These are phyloP conservation scores for Platycheirus albimanus DNA, from an alignment of 2,888 invertebrate species.

Conservation along the genomic window DNA sequence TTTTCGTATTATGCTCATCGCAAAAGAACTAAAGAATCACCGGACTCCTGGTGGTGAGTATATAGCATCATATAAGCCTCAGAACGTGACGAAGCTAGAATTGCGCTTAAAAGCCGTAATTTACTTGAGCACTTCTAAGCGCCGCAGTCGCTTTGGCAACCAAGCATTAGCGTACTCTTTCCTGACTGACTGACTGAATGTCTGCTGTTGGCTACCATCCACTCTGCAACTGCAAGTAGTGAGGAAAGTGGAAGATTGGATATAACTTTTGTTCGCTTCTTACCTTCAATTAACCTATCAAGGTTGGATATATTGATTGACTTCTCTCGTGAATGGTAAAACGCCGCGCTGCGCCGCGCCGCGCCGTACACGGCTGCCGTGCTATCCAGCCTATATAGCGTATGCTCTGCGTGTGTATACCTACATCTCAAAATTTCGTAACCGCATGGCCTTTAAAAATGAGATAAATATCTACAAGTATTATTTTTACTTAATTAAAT, in stretches of 20 bases:
- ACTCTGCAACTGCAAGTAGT: constrained; percentile 25
- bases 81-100: constrained; percentile 73
- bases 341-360: constrained; percentile 15
- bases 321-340: constrained; percentile 68
- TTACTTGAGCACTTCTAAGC: constrained; percentile 71
- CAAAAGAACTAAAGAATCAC: constrained; percentile 31
- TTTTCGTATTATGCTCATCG: constrained; percentile 52
- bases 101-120: constrained; percentile 72
- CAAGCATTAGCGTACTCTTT: constrained; percentile 61
- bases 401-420: no score
- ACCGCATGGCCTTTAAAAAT: no score
- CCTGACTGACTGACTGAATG: constrained; percentile 65
- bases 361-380: constrained; percentile 20
- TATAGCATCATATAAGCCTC: constrained; percentile 39
- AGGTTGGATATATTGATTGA: constrained; percentile 72
- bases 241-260: constrained; percentile 60
- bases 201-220: constrained; percentile 59
- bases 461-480: no score
- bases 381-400: no score
- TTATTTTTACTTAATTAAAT: no score
- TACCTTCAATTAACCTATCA: constrained; percentile 74
- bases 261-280: constrained; percentile 69
- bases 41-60: constrained; percentile 27
- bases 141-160: constrained; percentile 70
- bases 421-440: constrained; percentile 16